These are phyloP conservation scores for Nettapus auritus DNA, from an alignment of 2,113 vertebrate genomes.

Conservation along the genomic window DNA sequence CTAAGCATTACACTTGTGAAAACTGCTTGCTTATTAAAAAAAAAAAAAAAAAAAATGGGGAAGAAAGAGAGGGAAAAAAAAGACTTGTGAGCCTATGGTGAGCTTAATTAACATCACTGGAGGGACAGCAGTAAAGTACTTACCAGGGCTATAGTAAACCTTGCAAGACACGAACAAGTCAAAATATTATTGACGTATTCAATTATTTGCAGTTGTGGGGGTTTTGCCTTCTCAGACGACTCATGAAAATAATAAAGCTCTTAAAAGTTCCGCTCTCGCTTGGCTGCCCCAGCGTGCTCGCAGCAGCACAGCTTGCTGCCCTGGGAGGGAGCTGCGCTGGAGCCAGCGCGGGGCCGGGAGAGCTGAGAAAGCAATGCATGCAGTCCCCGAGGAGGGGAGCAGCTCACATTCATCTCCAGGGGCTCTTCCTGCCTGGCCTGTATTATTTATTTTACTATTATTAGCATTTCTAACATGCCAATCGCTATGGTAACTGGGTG, in stretches of 20 bases:
- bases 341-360: conserved; percentile 17
- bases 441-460: conserved; percentile 72
- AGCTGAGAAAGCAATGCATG: conserved; percentile 55
- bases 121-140: conserved; percentile 47
- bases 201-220: conserved; percentile 65
- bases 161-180: conserved; percentile 14
- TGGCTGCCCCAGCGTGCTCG: conserved; percentile 25
- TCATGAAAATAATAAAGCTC: conserved; percentile 60
- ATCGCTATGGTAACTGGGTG: conserved; percentile 61
- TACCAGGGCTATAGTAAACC: background rate
- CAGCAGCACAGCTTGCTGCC: conserved; percentile 4
- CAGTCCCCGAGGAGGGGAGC: conserved; percentile 41
- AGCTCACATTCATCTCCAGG: conserved; percentile 45
- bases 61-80: background rate
- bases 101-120: conserved; percentile 62
- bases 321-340: conserved; percentile 4
- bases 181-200: conserved; percentile 62
- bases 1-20: background rate
- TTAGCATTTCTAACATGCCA: conserved; percentile 66
- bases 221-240: conserved; percentile 37
- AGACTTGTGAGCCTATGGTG: conserved; percentile 45
- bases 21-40: background rate
- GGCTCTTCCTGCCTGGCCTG: conserved; percentile 58
- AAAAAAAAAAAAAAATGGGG: background rate
- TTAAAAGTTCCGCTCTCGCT: conserved; percentile 54